Percentiles rank a stretch among this genome's conserved stretches.
Evolutionary conservation across 2,888 invertebrate genomes (phyloP).

Genomic region (Molorchus minor): DNA sequence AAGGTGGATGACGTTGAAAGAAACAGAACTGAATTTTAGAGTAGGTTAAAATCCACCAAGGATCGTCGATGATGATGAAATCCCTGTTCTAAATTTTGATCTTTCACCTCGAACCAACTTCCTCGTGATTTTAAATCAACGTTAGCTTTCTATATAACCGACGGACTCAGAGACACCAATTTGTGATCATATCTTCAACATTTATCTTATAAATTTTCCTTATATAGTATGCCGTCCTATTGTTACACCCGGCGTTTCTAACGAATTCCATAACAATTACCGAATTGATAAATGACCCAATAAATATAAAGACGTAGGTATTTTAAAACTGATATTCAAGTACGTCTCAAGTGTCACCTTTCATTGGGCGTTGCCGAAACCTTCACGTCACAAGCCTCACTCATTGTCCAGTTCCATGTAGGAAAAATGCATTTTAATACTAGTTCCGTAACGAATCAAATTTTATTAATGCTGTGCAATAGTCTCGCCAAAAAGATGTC

Average conservation of each 20-base stretch:
- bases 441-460: conserved; percentile 23
- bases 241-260: too few relatives aligned
- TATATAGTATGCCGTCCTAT: too few relatives aligned
- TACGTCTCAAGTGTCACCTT: neutral
- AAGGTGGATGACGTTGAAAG: too few relatives aligned
- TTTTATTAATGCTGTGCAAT: conserved; percentile 16
- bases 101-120: too few relatives aligned
- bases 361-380: conserved; percentile 13
- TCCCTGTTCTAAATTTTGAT: too few relatives aligned
- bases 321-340: neutral
- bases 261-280: too few relatives aligned
- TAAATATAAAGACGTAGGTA: neutral
- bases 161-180: neutral
- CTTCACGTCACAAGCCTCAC: conserved; percentile 3
- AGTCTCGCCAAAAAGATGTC: conserved; percentile 35
- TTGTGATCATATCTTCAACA: neutral
- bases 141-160: too few relatives aligned
- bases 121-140: too few relatives aligned
- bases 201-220: neutral
- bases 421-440: conserved; percentile 8
- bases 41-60: too few relatives aligned
- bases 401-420: conserved; percentile 8
- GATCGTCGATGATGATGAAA: too few relatives aligned
- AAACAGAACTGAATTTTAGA: too few relatives aligned
- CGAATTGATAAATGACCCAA: neutral